Conservation (phyloP, 2,113 vertebrate genomes). For the Macrotus californicus region DNA sequence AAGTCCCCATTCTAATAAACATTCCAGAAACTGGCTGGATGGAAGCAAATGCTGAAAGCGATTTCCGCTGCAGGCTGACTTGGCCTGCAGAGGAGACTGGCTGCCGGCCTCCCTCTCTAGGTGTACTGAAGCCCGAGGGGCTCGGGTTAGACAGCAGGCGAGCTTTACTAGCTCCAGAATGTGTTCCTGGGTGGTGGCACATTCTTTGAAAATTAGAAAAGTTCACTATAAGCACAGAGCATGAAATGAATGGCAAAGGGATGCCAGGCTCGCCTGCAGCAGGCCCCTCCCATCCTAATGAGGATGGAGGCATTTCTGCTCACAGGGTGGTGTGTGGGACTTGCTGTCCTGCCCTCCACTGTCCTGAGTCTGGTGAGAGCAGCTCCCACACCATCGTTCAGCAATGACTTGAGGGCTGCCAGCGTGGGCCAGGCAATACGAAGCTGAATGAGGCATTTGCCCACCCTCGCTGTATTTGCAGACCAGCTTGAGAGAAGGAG, state of each 20-base stretch:
- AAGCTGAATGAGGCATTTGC: neutral
- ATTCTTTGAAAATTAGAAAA: neutral
- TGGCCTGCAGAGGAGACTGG: neutral
- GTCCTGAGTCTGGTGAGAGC: neutral
- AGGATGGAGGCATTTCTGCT: neutral
- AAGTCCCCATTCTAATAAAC: neutral
- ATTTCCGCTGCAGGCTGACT: neutral
- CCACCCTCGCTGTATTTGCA: neutral
- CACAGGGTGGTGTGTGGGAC: too few species aligned
- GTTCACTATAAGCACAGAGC: neutral
- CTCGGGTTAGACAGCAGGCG: neutral
- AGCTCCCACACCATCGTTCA: neutral
- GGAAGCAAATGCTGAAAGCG: neutral
- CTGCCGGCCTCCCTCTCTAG: neutral
- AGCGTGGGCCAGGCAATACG: neutral
- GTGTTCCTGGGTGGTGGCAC: neutral
- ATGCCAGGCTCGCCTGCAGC: neutral
- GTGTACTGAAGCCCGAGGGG: neutral
- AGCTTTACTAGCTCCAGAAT: neutral
- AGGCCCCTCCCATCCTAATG: neutral
- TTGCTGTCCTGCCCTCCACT: neutral
- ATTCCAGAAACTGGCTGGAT: neutral
- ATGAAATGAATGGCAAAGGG: neutral
- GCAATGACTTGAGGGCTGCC: neutral
- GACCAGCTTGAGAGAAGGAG: neutral